Conservation (phyloP, 2,797 vertebrate genomes). For the Aphelocoma californica region DNA sequence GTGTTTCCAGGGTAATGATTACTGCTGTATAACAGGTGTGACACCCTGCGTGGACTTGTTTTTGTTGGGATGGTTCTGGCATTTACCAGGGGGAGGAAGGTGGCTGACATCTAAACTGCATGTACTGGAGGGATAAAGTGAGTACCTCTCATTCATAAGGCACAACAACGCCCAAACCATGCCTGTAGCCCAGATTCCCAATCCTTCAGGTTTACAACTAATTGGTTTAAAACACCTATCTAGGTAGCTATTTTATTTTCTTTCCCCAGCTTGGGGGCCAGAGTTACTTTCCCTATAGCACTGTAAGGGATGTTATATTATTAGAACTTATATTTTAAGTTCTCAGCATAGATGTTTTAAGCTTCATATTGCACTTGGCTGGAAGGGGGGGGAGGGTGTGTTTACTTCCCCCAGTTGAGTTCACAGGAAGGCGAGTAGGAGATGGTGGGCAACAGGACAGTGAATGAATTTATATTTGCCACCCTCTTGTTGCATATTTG, state of each 20-base stretch:
- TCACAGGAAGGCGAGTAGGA: background rate
- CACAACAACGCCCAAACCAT: background rate
- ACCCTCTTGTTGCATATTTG: background rate
- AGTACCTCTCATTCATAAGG: background rate
- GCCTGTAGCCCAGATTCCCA: background rate
- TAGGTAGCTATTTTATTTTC: background rate
- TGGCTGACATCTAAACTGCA: background rate
- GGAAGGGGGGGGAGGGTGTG: background rate
- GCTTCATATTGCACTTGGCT: background rate
- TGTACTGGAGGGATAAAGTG: background rate
- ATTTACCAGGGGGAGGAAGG: background rate
- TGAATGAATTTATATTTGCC: background rate
- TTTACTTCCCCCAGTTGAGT: background rate
- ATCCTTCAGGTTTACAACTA: background rate
- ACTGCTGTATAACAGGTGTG: background rate
- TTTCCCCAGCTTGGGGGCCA: background rate
- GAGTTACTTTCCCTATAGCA: background rate
- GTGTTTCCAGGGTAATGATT: background rate
- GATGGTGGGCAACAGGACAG: background rate
- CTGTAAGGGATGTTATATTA: no score
- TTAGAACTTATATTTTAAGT: background rate
- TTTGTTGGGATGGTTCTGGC: background rate
- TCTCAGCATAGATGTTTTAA: background rate
- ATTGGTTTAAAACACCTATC: background rate
- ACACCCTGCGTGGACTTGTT: background rate